These are phyloP conservation scores for Elymnias hypermnestra DNA, from an alignment of 1,140 invertebrate species.

Conservation along the genomic window DNA sequence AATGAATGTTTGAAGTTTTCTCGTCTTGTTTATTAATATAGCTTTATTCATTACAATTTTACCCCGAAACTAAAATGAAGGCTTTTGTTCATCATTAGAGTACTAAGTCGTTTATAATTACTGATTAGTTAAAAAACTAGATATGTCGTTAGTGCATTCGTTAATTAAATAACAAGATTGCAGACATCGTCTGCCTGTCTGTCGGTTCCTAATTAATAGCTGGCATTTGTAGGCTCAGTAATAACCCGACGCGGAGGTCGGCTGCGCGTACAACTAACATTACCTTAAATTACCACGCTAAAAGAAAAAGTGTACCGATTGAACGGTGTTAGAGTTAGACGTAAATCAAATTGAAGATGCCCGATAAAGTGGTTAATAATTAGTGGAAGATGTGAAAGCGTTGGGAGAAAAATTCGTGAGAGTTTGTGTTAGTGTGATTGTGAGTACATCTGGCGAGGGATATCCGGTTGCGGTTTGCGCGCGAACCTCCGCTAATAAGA, in stretches of 20 bases:
- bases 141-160: slow-evolving; percentile 19
- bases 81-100: too few relatives aligned
- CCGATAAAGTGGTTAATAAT: slow-evolving; percentile 76
- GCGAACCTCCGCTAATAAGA: slow-evolving; percentile 13
- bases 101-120: too few relatives aligned
- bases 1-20: too few relatives aligned
- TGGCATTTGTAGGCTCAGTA: slow-evolving; percentile 19
- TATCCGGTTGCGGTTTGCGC: slow-evolving; percentile 54
- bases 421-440: slow-evolving; percentile 72
- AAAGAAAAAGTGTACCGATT: slow-evolving; percentile 72
- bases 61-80: too few relatives aligned
- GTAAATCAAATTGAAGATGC: slow-evolving; percentile 76
- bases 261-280: slow-evolving; percentile 25
- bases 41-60: too few relatives aligned
- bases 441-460: slow-evolving; percentile 59
- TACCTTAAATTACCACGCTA: slow-evolving; percentile 40
- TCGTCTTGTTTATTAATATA: too few relatives aligned
- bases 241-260: slow-evolving; percentile 31
- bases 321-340: slow-evolving; percentile 60
- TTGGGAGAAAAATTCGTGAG: slow-evolving; percentile 75
- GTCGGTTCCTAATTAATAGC: slow-evolving; percentile 33
- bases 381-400: slow-evolving; percentile 74
- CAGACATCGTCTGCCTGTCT: slow-evolving; percentile 22
- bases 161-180: slow-evolving; percentile 28
- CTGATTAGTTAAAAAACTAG: too few relatives aligned